Base-by-base conservation (phyloP, 2,797 vertebrate species). In the Hybognathus amarus region DNA sequence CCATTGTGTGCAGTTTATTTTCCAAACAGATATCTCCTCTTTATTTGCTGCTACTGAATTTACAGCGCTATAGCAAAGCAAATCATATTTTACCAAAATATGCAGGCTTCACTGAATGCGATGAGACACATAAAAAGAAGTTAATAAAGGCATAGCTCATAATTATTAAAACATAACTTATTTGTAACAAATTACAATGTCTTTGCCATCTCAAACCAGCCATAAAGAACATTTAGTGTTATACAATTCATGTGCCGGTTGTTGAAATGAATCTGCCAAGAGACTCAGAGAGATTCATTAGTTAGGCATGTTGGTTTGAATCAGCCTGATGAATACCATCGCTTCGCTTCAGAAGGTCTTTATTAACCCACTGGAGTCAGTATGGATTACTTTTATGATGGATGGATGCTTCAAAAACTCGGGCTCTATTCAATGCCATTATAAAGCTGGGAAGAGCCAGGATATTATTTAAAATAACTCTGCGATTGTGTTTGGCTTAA, bases 31-130 rank as follows among this genome's bases (percentile, higher is more conserved):
- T 18, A 68, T 40, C 33, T 59, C n/a, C 2, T 13, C n/a, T 59
- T 24, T 59, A 59, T 12, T 5, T 59, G n/a, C 59, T 27, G 59
- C 59, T 8, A 33, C 22, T 80, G 69, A 83, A 86, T 45, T 45
- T 36, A 33, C 47, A 74, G 20, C 5, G 18, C 10, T 11, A 13
- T 6, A 52, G 47, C 47, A 20, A 71, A 71, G 47, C 0, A 47
- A 18, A 47, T 3, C 3, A 11, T 18, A 18, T 47, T 47, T 70
- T 2, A 70, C 15, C 0, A 24, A 27, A 70, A 47, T 18, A 70
- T 10, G 40, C 42, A 18, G 7, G 11, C 11, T n/a, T n/a, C 20
- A 68, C 33, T 17, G 6, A 45, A 45, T 24, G 6, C 1, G 12
- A 45, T 7, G 4, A 47, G 24, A 50, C 15, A 30, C 30, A 36